phyloP scores from a whole-genome alignment of 1,140 invertebrate species.

The Drosophila grimshawi region DNA sequence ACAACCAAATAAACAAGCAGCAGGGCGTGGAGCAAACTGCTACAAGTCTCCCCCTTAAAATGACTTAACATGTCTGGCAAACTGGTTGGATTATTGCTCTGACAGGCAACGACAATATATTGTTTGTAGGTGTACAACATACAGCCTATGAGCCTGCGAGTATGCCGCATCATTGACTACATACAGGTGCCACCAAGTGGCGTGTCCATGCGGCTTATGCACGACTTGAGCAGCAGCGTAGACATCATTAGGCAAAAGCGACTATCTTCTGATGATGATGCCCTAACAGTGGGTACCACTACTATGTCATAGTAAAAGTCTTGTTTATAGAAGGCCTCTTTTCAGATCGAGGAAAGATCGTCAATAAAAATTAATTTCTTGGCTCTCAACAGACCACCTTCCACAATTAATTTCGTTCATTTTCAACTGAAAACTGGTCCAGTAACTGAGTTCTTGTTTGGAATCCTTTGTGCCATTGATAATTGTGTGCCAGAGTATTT shows the following conservation, averaged over 20 bases:
- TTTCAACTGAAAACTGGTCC: no score
- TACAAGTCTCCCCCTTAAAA: conserved; percentile 28
- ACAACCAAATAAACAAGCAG: conserved; percentile 33
- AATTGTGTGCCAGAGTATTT: neutral
- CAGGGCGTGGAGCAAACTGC: conserved; percentile 8
- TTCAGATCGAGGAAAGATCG: no score
- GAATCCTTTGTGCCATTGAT: no score
- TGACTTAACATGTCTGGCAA: conserved; percentile 73
- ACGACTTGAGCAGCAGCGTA: conserved; percentile 51
- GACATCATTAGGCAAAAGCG: conserved; percentile 64
- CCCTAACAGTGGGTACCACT: neutral
- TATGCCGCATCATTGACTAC: conserved; percentile 10
- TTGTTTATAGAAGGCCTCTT: no score
- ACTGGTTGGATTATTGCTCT: conserved; percentile 69
- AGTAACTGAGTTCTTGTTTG: no score
- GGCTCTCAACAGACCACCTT: no score
- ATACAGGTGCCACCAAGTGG: conserved; percentile 23
- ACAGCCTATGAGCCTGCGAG: neutral
- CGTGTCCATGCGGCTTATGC: conserved; percentile 34
- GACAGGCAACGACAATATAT: conserved; percentile 57
- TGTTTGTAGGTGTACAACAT: neutral
- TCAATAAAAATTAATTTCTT: no score
- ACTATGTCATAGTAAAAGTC: no score
- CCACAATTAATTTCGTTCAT: no score
- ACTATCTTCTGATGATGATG: conserved; percentile 5